A percentile compares a stretch with the other conserved stretches of the same genome.
Evolutionary conservation across 2,888 invertebrate genomes (phyloP).

Genomic region (Caenorhabditis angaria): DNA sequence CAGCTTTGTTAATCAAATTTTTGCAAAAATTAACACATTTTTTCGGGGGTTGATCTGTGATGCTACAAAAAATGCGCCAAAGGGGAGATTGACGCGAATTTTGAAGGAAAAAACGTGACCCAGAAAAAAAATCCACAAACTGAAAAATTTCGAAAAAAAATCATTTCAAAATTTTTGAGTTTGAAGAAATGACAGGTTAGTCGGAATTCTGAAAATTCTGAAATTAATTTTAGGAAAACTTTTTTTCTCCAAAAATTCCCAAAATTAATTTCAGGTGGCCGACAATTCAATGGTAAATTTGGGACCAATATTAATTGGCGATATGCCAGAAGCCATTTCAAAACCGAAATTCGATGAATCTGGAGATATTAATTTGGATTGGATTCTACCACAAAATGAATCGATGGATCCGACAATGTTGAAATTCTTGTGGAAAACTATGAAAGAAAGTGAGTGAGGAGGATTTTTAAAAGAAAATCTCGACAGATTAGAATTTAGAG

Average conservation of each 20-base stretch:
- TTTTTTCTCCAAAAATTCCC: too few species aligned
- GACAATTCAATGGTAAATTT: constrained; percentile 93
- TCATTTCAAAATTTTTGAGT: not conserved
- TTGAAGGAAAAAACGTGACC: too few species aligned
- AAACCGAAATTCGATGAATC: constrained; percentile 40
- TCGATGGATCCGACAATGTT: constrained; percentile 53
- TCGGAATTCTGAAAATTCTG: too few species aligned
- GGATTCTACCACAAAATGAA: constrained; percentile 46
- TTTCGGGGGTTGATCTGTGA: too few species aligned
- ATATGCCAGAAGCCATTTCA: constrained; percentile 40
- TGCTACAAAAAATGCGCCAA: too few species aligned
- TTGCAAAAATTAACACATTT: too few species aligned
- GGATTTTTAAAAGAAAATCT: constrained; percentile 18
- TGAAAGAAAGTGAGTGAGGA: constrained; percentile 55
- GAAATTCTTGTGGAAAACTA: constrained; percentile 61
- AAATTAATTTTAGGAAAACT: too few species aligned
- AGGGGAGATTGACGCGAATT: too few species aligned
- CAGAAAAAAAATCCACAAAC: too few species aligned
- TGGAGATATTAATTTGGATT: constrained; percentile 49
- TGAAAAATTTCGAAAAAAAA: not conserved
- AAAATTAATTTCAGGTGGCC: constrained; percentile 76
- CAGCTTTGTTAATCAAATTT: too few species aligned
- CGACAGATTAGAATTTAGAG: too few species aligned
- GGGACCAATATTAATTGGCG: constrained; percentile 82
- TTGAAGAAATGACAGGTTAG: not conserved